Evolutionary conservation across 2,888 invertebrate genomes (phyloP).

Genomic region (Trichopoda pennipes): DNA sequence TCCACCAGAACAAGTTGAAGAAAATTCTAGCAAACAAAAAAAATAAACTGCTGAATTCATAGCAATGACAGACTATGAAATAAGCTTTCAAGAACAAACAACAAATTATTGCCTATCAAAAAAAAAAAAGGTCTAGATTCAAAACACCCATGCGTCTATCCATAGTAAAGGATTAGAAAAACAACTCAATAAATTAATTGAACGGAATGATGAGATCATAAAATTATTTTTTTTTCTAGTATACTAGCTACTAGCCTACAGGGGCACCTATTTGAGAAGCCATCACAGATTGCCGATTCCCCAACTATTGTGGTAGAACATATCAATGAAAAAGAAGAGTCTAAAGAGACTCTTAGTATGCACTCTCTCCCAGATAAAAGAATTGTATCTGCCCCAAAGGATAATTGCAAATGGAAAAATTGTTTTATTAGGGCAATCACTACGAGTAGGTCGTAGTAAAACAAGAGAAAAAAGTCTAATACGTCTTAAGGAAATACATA

Average conservation of each 20-base stretch:
- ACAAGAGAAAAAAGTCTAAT: conserved; percentile 55
- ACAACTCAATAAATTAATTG: conserved; percentile 73
- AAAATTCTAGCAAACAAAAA: too few species aligned
- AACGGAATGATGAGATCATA: conserved; percentile 73
- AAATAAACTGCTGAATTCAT: too few species aligned
- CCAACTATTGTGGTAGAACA: conserved; percentile 69
- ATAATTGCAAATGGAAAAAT: conserved; percentile 59
- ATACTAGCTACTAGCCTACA: too few species aligned
- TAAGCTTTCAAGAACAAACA: conserved; percentile 26
- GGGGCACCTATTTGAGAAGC: conserved; percentile 70
- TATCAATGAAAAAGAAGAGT: conserved; percentile 69
- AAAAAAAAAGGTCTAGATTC: conserved; percentile 31
- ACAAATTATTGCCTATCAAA: conserved; percentile 55
- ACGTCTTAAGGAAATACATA: neutral
- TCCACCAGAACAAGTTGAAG: neutral
- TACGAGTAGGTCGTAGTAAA: conserved; percentile 52
- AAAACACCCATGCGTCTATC: conserved; percentile 70
- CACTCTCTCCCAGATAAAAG: too few species aligned
- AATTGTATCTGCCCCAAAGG: neutral
- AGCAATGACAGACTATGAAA: conserved; percentile 4
- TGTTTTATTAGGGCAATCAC: conserved; percentile 59
- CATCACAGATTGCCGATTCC: conserved; percentile 72
- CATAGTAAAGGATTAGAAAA: conserved; percentile 72
- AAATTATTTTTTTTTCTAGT: too few species aligned
- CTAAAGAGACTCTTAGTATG: conserved; percentile 25